Base-by-base conservation (phyloP, 2,797 vertebrate species). In the Gadopsis marmoratus region DNA sequence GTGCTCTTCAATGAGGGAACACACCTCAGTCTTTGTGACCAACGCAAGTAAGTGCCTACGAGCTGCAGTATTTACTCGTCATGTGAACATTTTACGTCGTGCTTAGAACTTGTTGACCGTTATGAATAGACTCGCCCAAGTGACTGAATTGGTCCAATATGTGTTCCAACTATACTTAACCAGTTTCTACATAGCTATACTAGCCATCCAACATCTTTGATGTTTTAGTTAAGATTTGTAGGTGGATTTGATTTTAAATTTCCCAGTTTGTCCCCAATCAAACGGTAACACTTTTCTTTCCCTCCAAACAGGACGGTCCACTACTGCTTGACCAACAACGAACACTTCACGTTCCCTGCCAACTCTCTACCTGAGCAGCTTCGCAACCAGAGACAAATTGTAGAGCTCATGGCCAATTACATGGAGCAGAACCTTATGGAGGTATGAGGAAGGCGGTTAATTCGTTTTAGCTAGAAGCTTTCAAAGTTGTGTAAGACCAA, bases 341-440 rank as follows among this genome's bases (percentile, higher is more conserved):
- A 98, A 72, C 97, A 97, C 91, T 96, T 97, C 66, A 96, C 95
- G 50, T 99, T 99, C 89, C 92, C 95, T 1, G 94, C 93, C 69
- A 90, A 91, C 0, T 85, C 96, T 7, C 94, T 99, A 54, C 98
- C 98, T 0, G 97, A 96, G 91, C 97, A 97, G 93, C 96, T 99
- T 74, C 96, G 95, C 86, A 95, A 93, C 83, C 97, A 98, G 94
- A 97, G 98, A 92, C 95, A 96, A 77, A 95, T 99, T 55, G 93
- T 99, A 51, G 95, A 95, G 55, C 97, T 98, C 70, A 98, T 99
- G 72, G 95, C 97, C 0, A 97, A 97, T 82, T 99, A 99, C 90
- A 99, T 99, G 98, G 97, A 99, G 77, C 97, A 98, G 85, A 97
- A 97, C 88, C 96, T 99, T 43, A 97, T 99, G 98, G 98, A 99